Evolutionary conservation across 37 sponge, comb jelly and placozoan genomes (phyloP), one percentile per base, ranked within the genome.

Genomic region (Axinella damicornis): DNA sequence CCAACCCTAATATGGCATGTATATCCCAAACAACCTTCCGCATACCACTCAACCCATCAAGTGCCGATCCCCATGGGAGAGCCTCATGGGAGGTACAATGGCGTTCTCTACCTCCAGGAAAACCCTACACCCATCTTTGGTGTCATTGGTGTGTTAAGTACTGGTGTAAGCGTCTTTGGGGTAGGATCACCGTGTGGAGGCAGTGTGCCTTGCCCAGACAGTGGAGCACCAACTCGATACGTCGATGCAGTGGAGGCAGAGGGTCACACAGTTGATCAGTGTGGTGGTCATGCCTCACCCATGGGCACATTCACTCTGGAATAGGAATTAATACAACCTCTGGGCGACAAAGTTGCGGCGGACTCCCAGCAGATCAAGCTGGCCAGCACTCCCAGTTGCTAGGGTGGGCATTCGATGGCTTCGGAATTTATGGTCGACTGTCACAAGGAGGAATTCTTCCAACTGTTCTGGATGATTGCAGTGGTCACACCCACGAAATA

Each of bases 161-260:
- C 76, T 38, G 92, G 92, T 20, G 92, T 92, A 19, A 82, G 66
- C 19, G 53, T 92, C 0, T 92, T 72, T 83, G 92, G 92, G 5
- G 74, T 86, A 2, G 87, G 92, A 0, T 82, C 92, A 22, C 87
- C 92, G 0, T 92, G 92, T 87, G 92, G 92, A 16, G 82, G 53
- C 41, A 53, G 87, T 13, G 82, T 87, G 1, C 5, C 54, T 13
- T 92, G 92, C 38, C 92, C 92, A 12, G 31, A n/a, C 46, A 46
- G 19, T 56, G 30, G 65, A n/a, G 92, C 65, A 28, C 92, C 87
- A 16, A 76, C 84, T 11, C 77, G 40, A 1, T 92, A 78, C 36
- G 92, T 92, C 0, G 92, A 92, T 73, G 92, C 92, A 28, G 92
- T 92, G 21, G 84, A 87, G 30, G 82, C 92, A 1, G 92, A 92